Percentiles rank a stretch among this genome's conserved stretches.
Conservation (phyloP, 1,140 invertebrate species). For the Medauroidea extradentata region DNA sequence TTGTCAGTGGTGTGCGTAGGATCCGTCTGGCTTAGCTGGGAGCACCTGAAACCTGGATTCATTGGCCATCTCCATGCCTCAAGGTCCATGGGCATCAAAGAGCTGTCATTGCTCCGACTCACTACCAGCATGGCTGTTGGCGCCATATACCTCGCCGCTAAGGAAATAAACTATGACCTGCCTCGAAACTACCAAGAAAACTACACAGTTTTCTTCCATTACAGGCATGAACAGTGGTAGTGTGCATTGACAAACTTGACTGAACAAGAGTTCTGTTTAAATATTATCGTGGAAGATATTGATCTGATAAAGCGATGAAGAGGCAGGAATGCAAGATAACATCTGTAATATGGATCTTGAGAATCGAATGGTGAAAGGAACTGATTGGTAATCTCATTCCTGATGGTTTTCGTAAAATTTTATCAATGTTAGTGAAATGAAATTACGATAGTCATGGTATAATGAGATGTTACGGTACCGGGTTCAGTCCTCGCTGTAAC, state of each 20-base stretch:
- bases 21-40: slow-evolving; percentile 94
- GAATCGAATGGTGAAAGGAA: too few species aligned
- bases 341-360: too few species aligned
- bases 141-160: slow-evolving; percentile 69
- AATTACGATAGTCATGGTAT: too few species aligned
- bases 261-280: too few species aligned
- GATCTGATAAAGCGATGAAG: too few species aligned
- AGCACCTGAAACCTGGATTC: slow-evolving; percentile 68
- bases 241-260: background rate
- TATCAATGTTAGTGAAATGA: too few species aligned
- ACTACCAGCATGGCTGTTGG: slow-evolving; percentile 64
- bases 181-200: slow-evolving; percentile 52
- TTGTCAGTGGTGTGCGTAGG: slow-evolving; percentile 88
- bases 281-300: slow-evolving; percentile 21
- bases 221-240: slow-evolving; percentile 25
- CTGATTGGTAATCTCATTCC: too few species aligned
- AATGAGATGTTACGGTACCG: too few species aligned
- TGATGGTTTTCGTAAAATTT: too few species aligned
- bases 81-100: slow-evolving; percentile 37
- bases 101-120: slow-evolving; percentile 60
- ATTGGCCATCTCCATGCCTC: slow-evolving; percentile 47
- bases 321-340: too few species aligned
- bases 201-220: slow-evolving; percentile 49
- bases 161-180: slow-evolving; percentile 47
- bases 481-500: too few species aligned